Conservation (phyloP, 92 coral and sea anemone genomes). For the Paragorgia papillata region DNA sequence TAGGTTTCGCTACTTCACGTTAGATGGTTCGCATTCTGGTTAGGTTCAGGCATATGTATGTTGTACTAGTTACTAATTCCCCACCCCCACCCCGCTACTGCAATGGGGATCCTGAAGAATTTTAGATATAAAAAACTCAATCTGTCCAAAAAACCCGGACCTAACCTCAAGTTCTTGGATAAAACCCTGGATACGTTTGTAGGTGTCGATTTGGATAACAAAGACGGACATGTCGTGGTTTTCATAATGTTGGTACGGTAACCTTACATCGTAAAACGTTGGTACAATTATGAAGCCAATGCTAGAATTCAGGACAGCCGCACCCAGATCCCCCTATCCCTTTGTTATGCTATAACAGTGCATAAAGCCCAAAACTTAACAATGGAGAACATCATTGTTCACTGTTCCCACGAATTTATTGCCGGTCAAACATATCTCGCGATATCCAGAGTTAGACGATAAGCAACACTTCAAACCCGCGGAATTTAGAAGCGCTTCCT, state of each 20-base stretch:
- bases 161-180: constrained; percentile 16
- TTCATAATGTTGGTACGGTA: constrained; percentile 28
- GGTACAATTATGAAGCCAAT: constrained; percentile 33
- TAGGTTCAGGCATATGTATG: too few species aligned
- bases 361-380: constrained; percentile 52
- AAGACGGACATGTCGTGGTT: not conserved
- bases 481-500: constrained; percentile 7
- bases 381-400: constrained; percentile 34
- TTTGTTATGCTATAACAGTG: constrained; percentile 52
- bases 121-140: too few species aligned
- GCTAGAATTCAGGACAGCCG: constrained; percentile 43
- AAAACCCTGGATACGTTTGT: constrained; percentile 44
- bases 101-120: too few species aligned
- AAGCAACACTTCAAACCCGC: constrained; percentile 8
- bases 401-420: constrained; percentile 45
- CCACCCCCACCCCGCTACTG: too few species aligned
- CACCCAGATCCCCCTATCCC: constrained; percentile 43
- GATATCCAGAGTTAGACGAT: constrained; percentile 16
- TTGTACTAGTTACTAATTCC: too few species aligned
- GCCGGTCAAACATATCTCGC: constrained; percentile 45
- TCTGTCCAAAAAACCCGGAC: too few species aligned
- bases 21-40: too few species aligned
- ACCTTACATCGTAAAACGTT: constrained; percentile 41
- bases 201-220: constrained; percentile 1
- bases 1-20: too few species aligned